These are phyloP conservation scores for Drosophila mercatorum DNA, from an alignment of 2,888 invertebrate species.

Conservation along the genomic window DNA sequence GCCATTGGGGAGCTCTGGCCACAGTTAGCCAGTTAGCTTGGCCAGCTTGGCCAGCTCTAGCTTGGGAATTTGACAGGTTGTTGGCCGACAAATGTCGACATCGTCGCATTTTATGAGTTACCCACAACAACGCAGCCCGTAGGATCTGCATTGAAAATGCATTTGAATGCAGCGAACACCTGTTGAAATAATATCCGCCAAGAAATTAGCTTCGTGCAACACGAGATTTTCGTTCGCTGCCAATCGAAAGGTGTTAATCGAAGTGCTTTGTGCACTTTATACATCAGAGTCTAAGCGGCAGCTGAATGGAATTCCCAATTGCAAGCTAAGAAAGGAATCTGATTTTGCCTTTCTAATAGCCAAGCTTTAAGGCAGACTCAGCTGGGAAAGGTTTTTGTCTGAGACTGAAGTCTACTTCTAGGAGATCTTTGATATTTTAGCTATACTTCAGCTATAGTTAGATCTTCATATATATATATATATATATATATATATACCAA, in stretches of 20 bases:
- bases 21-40: constrained; percentile 18
- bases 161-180: constrained; percentile 5
- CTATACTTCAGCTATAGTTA: neutral
- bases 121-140: constrained; percentile 13
- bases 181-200: constrained; percentile 14
- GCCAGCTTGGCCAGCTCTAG: constrained; percentile 20
- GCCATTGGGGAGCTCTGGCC: constrained; percentile 43
- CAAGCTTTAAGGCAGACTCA: neutral
- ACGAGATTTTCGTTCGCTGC: neutral
- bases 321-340: neutral
- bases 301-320: neutral
- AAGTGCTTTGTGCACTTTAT: neutral
- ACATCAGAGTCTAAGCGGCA: neutral
- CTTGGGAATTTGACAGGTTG: constrained; percentile 57
- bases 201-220: neutral
- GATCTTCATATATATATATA: neutral
- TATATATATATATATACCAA: neutral
- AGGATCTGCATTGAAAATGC: constrained; percentile 25
- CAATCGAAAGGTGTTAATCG: neutral
- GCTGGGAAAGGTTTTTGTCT: neutral
- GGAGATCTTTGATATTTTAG: no score
- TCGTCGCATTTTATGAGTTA: constrained; percentile 24
- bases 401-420: neutral
- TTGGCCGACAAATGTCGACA: constrained; percentile 57
- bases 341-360: neutral